These are phyloP conservation scores for Oryzias sinensis DNA, from an alignment of 2,797 vertebrate species.

Conservation along the genomic window DNA sequence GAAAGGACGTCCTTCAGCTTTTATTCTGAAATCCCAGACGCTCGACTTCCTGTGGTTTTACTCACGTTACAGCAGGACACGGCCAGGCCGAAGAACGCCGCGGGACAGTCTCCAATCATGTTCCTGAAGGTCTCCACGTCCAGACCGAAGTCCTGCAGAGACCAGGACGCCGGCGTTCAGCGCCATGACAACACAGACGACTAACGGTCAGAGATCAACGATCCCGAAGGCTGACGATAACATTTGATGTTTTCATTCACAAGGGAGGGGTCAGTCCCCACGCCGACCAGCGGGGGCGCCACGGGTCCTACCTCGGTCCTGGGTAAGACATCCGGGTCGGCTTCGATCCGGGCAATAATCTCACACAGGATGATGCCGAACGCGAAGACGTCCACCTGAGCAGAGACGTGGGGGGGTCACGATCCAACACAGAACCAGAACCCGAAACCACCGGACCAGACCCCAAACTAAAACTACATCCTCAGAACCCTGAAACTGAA, in stretches of 20 bases:
- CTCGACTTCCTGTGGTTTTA: no score
- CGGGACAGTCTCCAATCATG: conserved; percentile 87
- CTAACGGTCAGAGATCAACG: no score
- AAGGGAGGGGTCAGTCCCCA: no score
- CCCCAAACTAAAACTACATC: no score
- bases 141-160: conserved; percentile 89
- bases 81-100: conserved; percentile 84
- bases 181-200: no score
- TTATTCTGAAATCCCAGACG: neutral
- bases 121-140: conserved; percentile 84
- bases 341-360: conserved; percentile 90
- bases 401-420: neutral
- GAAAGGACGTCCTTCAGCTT: neutral
- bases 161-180: neutral
- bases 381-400: conserved; percentile 90
- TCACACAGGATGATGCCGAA: conserved; percentile 94
- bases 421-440: neutral
- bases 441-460: no score
- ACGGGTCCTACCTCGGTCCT: conserved; percentile 84
- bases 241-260: no score
- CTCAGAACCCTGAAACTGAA: no score
- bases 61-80: conserved; percentile 92
- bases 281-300: no score
- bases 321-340: conserved; percentile 92
- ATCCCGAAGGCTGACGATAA: no score